Evolutionary conservation across 2,797 vertebrate genomes (phyloP), one percentile per base, ranked within the genome.

Genomic region (Adelosebastes latens): DNA sequence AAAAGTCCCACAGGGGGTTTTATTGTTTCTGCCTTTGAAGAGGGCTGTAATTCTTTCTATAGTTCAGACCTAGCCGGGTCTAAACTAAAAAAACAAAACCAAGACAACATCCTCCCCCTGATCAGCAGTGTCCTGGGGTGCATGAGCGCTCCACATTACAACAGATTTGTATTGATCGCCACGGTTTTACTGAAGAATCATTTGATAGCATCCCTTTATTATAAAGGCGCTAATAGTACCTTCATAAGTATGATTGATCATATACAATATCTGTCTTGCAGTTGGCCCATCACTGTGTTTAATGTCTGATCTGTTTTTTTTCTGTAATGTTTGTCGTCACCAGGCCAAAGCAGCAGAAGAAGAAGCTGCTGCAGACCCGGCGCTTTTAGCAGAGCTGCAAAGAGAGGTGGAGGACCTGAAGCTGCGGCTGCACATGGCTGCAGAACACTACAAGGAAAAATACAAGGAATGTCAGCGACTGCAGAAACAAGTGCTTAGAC

Each of bases 361-460:
- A 60, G 95, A 94, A 73, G 87, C 89, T 5, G 75, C 80, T 18
- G 84, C 84, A 12, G 93, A 92, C 8, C 90, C 88, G 1, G 90
- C 95, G 63, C 93, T 94, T 25, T 94, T 97, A 74, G 96, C 96
- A 4, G 98, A 99, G 69, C 92, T 99, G 32, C 98, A 98, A 88
- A 97, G 97, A 86, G 99, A 99, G 87, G 97, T 99, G 90, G 99
- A 99, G 93, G 98, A 99, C 93, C 93, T 99, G 89, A 99, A 98
- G 92, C 97, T 99, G 81, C 96, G 99, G 61, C 95, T 99, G 78
- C 98, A 99, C 87, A 99, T 99, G 99, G 98, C 98, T 79, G 98
- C 98, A 65, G 99, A 99, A 81, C 98, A 99, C 95, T 99, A 99
- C 93, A 99, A 98, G 91, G 98, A 99, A 88, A 99, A 99, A 87